phyloP scores from a whole-genome alignment of 2,888 invertebrate species.

The Lasioglossum oenotherae region DNA sequence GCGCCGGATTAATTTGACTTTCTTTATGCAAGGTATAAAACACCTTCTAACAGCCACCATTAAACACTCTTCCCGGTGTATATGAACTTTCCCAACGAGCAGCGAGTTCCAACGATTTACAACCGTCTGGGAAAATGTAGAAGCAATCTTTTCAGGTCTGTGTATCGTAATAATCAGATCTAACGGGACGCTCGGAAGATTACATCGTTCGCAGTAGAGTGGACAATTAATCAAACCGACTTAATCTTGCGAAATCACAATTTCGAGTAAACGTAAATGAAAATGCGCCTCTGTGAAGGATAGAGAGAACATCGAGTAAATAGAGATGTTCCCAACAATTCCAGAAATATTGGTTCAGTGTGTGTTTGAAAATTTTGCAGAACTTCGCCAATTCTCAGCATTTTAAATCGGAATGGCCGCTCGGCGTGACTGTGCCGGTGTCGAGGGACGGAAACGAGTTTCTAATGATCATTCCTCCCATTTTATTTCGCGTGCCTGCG shows the following conservation, averaged over 20 bases:
- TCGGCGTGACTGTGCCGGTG: not conserved
- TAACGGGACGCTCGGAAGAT: not conserved
- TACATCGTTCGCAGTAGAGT: not conserved
- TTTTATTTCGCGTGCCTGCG: constrained; percentile 14
- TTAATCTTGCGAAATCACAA: not conserved
- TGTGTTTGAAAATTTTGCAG: not conserved
- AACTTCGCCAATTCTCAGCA: not conserved
- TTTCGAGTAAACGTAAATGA: not conserved
- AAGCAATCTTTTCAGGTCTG: not conserved
- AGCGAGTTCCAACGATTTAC: not conserved
- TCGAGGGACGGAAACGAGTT: constrained; percentile 52
- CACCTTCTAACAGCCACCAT: not conserved
- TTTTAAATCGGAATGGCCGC: not conserved
- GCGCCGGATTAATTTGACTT: not conserved
- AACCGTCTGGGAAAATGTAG: not conserved
- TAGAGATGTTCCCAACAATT: not conserved
- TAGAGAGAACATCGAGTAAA: not conserved
- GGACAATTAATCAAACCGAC: not conserved
- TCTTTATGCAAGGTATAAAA: not conserved
- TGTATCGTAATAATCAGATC: not conserved
- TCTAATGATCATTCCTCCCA: constrained; percentile 55
- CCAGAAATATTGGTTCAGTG: not conserved
- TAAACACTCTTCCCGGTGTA: not conserved
- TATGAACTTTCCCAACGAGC: not conserved
- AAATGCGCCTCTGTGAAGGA: not conserved